Evolutionary conservation across 2,797 vertebrate species (phyloP).

Genomic region (Pelochelys cantorii): DNA sequence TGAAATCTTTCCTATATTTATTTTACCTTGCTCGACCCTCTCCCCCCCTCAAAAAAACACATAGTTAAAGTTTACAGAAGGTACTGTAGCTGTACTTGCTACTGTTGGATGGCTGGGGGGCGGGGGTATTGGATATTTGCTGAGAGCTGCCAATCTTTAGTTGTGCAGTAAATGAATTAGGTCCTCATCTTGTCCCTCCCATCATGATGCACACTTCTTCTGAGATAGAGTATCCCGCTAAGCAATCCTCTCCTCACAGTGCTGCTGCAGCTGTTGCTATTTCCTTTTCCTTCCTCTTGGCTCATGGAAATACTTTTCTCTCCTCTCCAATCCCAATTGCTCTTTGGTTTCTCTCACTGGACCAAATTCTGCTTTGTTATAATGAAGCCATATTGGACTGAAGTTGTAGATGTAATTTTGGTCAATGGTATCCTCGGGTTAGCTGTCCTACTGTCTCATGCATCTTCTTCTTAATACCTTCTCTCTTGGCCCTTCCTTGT

Average conservation of each 20-base stretch:
- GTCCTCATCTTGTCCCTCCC: not conserved
- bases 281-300: not conserved
- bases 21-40: slow-evolving; percentile 5
- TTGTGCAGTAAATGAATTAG: not conserved
- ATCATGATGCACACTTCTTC: not conserved
- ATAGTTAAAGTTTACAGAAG: not conserved
- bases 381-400: not conserved
- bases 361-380: slow-evolving; percentile 9
- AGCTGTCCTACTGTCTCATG: not conserved
- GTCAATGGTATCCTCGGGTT: not conserved
- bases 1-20: not conserved
- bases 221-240: not conserved
- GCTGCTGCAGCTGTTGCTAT: slow-evolving; percentile 7
- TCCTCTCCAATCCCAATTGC: not conserved
- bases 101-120: not conserved
- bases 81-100: not conserved
- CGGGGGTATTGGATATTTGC: slow-evolving; percentile 6
- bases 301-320: not conserved
- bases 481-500: not conserved
- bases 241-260: not conserved
- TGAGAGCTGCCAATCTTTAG: not conserved
- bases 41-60: not conserved
- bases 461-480: not conserved
- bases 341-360: not conserved
- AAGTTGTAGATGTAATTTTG: not conserved